Percentiles rank a stretch among this genome's conserved stretches.
phyloP scores from a whole-genome alignment of 2,888 invertebrate species.

The Mesoligia furuncula region DNA sequence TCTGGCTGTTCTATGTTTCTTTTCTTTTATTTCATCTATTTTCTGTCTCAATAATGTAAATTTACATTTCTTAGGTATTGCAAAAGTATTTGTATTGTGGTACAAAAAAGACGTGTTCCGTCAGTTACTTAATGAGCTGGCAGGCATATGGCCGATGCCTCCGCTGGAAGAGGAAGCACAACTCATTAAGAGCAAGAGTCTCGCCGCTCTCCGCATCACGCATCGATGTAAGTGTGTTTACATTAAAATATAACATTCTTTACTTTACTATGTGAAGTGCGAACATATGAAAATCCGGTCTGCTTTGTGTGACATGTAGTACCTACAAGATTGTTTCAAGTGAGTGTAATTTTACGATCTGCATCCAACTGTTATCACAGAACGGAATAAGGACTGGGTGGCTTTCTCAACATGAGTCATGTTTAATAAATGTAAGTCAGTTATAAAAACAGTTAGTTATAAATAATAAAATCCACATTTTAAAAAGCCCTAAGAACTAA shows the following conservation, averaged over 20 bases:
- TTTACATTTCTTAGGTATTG: conserved; percentile 72
- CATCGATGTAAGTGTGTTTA: conserved; percentile 77
- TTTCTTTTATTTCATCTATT: conserved; percentile 21
- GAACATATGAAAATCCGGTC: conserved; percentile 13
- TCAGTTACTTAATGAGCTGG: conserved; percentile 80
- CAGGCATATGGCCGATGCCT: conserved; percentile 85
- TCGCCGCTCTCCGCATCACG: conserved; percentile 78
- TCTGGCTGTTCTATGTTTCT: conserved; percentile 3
- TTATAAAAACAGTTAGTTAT: conserved; percentile 40
- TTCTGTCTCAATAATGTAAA: conserved; percentile 21
- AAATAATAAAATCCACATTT: conserved; percentile 22
- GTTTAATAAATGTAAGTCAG: neutral
- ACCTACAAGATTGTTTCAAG: neutral
- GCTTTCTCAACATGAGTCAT: conserved; percentile 36
- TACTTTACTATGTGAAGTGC: conserved; percentile 22
- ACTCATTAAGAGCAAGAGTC: conserved; percentile 79
- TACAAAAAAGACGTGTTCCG: conserved; percentile 83
- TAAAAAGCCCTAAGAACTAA: neutral
- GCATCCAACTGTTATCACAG: conserved; percentile 3
- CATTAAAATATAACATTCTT: conserved; percentile 42
- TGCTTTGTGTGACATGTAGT: neutral
- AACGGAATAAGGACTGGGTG: neutral
- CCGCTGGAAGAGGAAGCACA: conserved; percentile 78
- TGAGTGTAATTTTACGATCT: conserved; percentile 18
- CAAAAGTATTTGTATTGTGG: conserved; percentile 84